These are phyloP conservation scores for Halictus quadricinctus DNA, from an alignment of 2,888 invertebrate genomes.

Conservation along the genomic window DNA sequence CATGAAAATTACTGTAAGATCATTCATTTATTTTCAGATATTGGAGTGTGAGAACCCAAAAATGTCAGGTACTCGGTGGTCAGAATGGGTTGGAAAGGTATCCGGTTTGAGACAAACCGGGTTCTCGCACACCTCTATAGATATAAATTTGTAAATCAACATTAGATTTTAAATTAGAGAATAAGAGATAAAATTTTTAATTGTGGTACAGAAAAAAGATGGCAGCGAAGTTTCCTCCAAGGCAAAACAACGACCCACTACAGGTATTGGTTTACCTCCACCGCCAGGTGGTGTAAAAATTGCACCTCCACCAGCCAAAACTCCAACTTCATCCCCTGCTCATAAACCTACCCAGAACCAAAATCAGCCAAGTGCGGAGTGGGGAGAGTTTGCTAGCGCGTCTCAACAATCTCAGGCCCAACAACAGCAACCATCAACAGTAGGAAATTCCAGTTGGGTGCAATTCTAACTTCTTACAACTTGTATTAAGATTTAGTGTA, in stretches of 20 bases:
- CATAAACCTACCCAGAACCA: conserved; percentile 85
- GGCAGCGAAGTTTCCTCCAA: conserved; percentile 89
- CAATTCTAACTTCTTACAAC: conserved; percentile 78
- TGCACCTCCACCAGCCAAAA: conserved; percentile 89
- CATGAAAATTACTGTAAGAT: conserved; percentile 95
- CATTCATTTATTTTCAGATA: not conserved
- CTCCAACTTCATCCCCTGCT: conserved; percentile 89
- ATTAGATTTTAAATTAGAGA: conserved; percentile 7
- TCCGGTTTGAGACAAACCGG: not conserved
- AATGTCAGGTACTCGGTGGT: not conserved
- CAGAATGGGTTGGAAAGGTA: not conserved
- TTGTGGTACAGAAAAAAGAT: conserved; percentile 90
- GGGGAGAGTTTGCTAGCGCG: conserved; percentile 90
- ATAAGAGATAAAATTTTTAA: conserved; percentile 21
- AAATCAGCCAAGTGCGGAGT: conserved; percentile 84
- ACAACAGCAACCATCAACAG: conserved; percentile 68
- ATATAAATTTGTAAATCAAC: not conserved
- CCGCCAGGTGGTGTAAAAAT: conserved; percentile 91
- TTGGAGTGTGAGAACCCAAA: not conserved
- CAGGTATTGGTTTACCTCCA: conserved; percentile 88
- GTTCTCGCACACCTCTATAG: not conserved
- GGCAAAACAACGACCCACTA: conserved; percentile 86
- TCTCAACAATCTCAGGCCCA: conserved; percentile 74
- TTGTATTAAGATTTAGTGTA: conserved; percentile 64
- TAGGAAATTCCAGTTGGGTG: conserved; percentile 81